phyloP scores from a whole-genome alignment of 2,797 vertebrate species.

The Pogonophryne albipinna region DNA sequence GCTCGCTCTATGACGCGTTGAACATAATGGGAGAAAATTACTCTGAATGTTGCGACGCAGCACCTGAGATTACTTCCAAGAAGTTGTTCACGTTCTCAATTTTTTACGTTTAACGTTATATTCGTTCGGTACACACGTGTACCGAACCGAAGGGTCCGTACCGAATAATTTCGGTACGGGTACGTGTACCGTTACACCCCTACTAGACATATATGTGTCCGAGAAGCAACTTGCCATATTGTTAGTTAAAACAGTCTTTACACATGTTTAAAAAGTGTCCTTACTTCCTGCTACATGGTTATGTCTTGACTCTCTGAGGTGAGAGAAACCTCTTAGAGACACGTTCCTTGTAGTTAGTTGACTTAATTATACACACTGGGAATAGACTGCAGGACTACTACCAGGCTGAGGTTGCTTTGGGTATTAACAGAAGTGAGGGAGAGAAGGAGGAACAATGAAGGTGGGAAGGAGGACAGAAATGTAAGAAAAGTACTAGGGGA shows the following conservation, averaged over 20 bases:
- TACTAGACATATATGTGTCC: constrained; percentile 1
- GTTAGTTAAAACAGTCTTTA: constrained; percentile 49
- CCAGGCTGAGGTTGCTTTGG: constrained; percentile 34
- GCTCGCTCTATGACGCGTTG: too few species aligned
- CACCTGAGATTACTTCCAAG: too few species aligned
- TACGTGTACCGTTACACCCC: too few species aligned
- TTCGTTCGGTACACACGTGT: too few species aligned
- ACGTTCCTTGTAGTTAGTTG: constrained; percentile 64
- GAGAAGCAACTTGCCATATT: constrained; percentile 18
- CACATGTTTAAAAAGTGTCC: constrained; percentile 23
- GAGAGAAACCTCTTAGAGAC: constrained; percentile 52
- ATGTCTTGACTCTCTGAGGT: constrained; percentile 39
- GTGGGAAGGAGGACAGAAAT: background rate
- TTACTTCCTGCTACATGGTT: constrained; percentile 30
- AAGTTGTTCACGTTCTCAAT: too few species aligned
- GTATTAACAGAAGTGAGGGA: constrained; percentile 2
- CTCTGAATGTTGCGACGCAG: too few species aligned
- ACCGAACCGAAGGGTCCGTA: too few species aligned
- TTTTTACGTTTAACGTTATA: too few species aligned
- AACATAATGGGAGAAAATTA: too few species aligned
- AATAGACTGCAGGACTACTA: constrained; percentile 35
- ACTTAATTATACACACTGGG: constrained; percentile 66
- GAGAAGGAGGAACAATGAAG: background rate
- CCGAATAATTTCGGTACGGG: too few species aligned
- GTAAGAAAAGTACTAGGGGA: background rate